Evolutionary conservation across 2,113 vertebrate species (phyloP), one percentile per base, ranked within the genome.

Genomic region (Atrichornis clamosus): DNA sequence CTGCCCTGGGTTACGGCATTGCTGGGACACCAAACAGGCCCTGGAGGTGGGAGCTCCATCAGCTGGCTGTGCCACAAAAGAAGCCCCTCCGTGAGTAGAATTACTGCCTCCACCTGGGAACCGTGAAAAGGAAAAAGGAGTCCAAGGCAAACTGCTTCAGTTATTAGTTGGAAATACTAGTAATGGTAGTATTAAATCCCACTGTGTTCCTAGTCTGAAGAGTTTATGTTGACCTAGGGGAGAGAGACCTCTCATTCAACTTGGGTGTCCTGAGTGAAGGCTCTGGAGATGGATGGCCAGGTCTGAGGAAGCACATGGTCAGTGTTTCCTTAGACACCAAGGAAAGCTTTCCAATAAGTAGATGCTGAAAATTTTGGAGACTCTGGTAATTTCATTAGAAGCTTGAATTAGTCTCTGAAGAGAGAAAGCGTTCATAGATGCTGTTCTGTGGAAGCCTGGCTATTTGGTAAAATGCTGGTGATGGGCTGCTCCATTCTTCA

Each of bases 1-100:
- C 9, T 28, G 3, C 20, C 7, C 10, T 1, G 6, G 26, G 16
- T 9, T 46, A 7, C 1, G 1, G 27, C 4, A 2, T 11, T 60
- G 6, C 30, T 67, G 39, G 47, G n/a, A 32, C 53, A 53, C 13
- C 15, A 33, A 56, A 9, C 7, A 39, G 13, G 6, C 14, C 18
- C 59, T 53, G 3, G 7, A 35, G 35, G 27, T n/a, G 27, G 30
- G 19, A 39, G 4, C 8, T n/a, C 30, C 39, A 32, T 27, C 2
- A 4, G 18, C 23, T 32, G 15, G 39, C 20, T 17, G 13, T 49
- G 28, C 14, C 20, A 33, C 22, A 14, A 5, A 23, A 24, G 21
- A 28, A 4, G 6, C 11, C 16, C 62, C 62, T 16, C 12, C 7
- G 30, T 42, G 5, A 1, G 2, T 42, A 12, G 26, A 56, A 35